Conservation (phyloP, 2,888 invertebrate species). For the Chirona hameri region DNA sequence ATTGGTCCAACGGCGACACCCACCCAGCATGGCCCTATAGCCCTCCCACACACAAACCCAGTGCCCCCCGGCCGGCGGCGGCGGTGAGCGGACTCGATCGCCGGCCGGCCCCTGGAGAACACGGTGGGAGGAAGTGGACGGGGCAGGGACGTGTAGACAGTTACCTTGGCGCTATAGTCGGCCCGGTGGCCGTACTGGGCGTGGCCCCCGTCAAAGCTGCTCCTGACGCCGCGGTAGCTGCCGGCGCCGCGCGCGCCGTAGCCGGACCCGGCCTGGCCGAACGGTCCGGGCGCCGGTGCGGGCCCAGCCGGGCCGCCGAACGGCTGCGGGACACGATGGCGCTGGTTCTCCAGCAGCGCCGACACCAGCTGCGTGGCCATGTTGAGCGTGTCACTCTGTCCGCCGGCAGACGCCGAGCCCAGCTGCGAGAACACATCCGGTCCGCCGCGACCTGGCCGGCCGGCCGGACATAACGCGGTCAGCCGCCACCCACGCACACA, state of each 20-base stretch:
- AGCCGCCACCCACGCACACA: not conserved
- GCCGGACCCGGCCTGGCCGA: not conserved
- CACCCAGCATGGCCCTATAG: too few relatives aligned
- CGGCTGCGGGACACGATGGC: not conserved
- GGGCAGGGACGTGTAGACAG: not conserved
- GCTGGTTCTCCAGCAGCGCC: slow-evolving; percentile 14
- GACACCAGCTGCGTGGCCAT: slow-evolving; percentile 14
- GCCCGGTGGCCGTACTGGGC: not conserved
- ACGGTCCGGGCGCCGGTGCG: not conserved
- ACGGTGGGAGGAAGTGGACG: too few relatives aligned
- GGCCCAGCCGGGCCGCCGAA: not conserved
- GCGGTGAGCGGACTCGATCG: too few relatives aligned
- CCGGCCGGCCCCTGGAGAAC: too few relatives aligned
- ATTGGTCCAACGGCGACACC: not conserved
- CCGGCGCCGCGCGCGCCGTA: not conserved
- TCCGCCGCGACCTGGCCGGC: not conserved
- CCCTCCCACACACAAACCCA: too few relatives aligned
- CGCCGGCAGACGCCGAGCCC: not conserved
- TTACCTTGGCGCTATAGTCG: slow-evolving; percentile 4
- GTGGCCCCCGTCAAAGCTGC: not conserved
- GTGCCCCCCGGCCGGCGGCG: too few relatives aligned
- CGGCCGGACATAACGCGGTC: not conserved
- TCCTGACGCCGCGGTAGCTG: not conserved
- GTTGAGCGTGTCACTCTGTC: slow-evolving; percentile 8
- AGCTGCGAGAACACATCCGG: not conserved